Evolutionary conservation across 2,888 invertebrate species (phyloP).

Genomic region (Exocentrus adspersus): DNA sequence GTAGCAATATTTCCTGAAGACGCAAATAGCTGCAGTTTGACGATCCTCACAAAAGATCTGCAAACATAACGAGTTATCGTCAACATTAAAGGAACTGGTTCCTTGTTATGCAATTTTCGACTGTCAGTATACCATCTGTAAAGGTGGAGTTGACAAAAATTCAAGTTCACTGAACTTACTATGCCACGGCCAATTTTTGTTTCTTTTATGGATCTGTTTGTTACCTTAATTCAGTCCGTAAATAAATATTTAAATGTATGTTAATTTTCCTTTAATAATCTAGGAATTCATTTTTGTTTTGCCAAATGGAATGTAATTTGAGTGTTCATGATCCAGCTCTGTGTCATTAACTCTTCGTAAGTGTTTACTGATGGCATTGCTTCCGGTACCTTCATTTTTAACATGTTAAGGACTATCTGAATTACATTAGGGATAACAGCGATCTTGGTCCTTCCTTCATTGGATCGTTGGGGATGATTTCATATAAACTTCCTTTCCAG

Average conservation of each 20-base stretch:
- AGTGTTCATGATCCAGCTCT: constrained; percentile 1
- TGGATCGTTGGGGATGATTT: too few species aligned
- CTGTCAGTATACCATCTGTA: constrained; percentile 35
- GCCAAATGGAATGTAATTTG: not conserved
- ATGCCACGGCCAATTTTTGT: constrained; percentile 14
- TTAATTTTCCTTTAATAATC: constrained; percentile 11
- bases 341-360: not conserved
- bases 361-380: too few species aligned
- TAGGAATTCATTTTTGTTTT: constrained; percentile 9
- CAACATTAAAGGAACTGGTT: constrained; percentile 45
- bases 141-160: constrained; percentile 34
- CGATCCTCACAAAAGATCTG: constrained; percentile 27
- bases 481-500: not conserved
- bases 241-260: constrained; percentile 22
- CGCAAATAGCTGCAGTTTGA: constrained; percentile 3
- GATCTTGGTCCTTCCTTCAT: too few species aligned
- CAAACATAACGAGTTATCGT: constrained; percentile 41
- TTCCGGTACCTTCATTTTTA: too few species aligned
- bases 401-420: too few species aligned
- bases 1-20: not conserved
- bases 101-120: constrained; percentile 41
- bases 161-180: constrained; percentile 30
- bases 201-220: constrained; percentile 10
- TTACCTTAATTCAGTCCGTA: constrained; percentile 18
- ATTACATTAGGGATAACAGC: too few species aligned